These are phyloP conservation scores for Hoplodrina blanda DNA, from an alignment of 2,888 invertebrate species.

Conservation along the genomic window DNA sequence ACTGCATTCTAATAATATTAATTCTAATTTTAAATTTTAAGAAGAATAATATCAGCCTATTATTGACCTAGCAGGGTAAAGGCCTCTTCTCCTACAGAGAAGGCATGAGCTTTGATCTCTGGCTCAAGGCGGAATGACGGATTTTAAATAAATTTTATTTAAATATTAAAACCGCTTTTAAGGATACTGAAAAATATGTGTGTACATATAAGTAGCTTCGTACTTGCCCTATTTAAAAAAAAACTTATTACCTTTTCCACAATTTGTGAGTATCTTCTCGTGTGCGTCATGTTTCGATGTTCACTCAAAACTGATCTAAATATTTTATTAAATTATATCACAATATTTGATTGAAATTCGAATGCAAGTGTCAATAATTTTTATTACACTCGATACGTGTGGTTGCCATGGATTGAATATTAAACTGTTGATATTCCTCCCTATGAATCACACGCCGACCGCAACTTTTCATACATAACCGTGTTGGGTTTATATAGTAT, in stretches of 20 bases:
- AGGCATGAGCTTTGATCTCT: no score
- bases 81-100: no score
- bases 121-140: no score
- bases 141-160: background rate
- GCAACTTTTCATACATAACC: conserved; percentile 51
- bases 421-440: conserved; percentile 63
- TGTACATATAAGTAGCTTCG: background rate
- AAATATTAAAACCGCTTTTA: background rate
- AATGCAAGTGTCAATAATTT: conserved; percentile 31
- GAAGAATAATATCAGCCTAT: no score
- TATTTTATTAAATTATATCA: conserved; percentile 18
- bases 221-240: background rate
- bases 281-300: conserved; percentile 73
- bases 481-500: conserved; percentile 21
- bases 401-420: conserved; percentile 53
- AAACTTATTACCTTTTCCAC: conserved; percentile 71
- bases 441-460: conserved; percentile 70
- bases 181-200: background rate
- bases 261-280: conserved; percentile 77
- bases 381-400: conserved; percentile 47
- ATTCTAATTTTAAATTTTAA: no score
- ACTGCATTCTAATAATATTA: background rate
- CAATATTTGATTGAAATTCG: conserved; percentile 23
- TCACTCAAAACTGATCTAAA: conserved; percentile 26
- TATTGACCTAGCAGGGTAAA: no score